Percentiles rank a stretch among this genome's conserved stretches.
phyloP scores from a whole-genome alignment of 2,113 vertebrate genomes.

The Pelmatolapia mariae region DNA sequence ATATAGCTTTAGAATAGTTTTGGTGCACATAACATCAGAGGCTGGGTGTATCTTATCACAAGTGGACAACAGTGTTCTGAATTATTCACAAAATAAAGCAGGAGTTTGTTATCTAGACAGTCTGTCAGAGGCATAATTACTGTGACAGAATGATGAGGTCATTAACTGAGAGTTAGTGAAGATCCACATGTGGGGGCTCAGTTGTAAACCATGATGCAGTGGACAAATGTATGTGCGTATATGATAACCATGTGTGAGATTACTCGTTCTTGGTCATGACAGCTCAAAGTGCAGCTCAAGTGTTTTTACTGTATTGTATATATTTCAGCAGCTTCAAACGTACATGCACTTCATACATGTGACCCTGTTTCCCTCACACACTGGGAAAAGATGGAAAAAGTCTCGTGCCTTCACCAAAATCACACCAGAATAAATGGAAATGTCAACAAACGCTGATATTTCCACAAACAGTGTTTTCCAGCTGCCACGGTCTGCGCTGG shows the following conservation, averaged over 20 bases:
- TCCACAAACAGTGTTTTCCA: background rate
- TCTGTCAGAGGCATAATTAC: background rate
- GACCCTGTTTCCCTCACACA: background rate
- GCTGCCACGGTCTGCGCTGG: background rate
- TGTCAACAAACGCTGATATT: background rate
- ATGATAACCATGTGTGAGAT: conserved; percentile 2
- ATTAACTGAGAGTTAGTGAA: conserved; percentile 37
- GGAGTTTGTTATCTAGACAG: conserved; percentile 6
- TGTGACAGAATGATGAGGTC: conserved; percentile 34
- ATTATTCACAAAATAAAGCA: conserved; percentile 50
- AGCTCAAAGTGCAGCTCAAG: background rate
- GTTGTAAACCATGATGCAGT: conserved; percentile 3
- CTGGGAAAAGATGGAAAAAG: background rate
- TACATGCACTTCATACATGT: background rate
- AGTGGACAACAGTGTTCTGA: background rate
- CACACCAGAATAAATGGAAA: conserved; percentile 12
- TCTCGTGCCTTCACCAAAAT: background rate
- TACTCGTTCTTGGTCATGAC: background rate
- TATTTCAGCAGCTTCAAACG: background rate
- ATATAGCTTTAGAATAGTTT: background rate
- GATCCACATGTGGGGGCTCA: conserved; percentile 46
- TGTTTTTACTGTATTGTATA: background rate
- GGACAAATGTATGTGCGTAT: background rate
- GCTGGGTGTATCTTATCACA: background rate
- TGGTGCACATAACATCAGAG: background rate